Evolutionary conservation across 2,888 invertebrate genomes (phyloP).

Genomic region (Halictus quadricinctus): DNA sequence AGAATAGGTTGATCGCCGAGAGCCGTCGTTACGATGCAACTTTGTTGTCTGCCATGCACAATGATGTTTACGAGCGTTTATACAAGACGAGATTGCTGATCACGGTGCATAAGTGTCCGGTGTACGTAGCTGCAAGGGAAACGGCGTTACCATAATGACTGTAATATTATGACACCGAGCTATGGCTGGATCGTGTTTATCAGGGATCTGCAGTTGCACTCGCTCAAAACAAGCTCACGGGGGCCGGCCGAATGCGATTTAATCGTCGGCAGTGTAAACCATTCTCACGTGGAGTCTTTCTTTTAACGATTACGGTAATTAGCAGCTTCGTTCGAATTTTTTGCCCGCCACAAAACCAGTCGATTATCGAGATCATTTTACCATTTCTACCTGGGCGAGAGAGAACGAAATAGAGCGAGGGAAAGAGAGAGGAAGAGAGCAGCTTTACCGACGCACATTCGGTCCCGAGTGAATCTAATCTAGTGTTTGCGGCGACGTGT

Average conservation of each 20-base stretch:
- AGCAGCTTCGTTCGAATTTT: constrained; percentile 19
- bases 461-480: constrained; percentile 50
- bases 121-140: constrained; percentile 43
- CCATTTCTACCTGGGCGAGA: background rate
- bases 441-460: background rate
- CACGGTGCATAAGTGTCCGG: constrained; percentile 45
- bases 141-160: constrained; percentile 65
- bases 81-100: constrained; percentile 58
- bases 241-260: constrained; percentile 38
- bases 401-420: background rate
- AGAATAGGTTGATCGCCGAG: constrained; percentile 24
- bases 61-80: constrained; percentile 55
- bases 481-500: constrained; percentile 52
- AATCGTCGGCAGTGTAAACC: constrained; percentile 41
- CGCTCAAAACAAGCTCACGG: constrained; percentile 42
- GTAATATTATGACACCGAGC: constrained; percentile 67
- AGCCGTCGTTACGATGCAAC: constrained; percentile 50
- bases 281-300: constrained; percentile 21
- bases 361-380: constrained; percentile 12
- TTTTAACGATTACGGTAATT: constrained; percentile 39
- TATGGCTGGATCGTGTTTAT: constrained; percentile 60
- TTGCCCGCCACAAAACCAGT: constrained; percentile 3
- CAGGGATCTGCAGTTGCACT: constrained; percentile 66
- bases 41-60: constrained; percentile 31
- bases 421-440: background rate